Conservation (phyloP, 2,797 vertebrate species). For the Otolemur crassicaudatus region DNA sequence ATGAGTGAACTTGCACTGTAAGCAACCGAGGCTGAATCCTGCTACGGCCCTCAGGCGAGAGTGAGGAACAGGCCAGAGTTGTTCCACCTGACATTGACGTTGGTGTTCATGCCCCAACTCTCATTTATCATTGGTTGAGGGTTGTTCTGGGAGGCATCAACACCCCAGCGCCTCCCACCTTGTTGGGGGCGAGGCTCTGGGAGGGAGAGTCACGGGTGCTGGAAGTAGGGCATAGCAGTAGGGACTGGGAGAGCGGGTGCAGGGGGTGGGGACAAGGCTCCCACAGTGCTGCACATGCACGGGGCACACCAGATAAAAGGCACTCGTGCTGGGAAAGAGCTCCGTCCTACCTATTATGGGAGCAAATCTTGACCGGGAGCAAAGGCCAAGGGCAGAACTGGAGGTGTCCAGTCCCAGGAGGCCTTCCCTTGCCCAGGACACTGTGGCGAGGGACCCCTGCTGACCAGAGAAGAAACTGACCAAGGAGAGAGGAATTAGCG, state of each 20-base stretch:
- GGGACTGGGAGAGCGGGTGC: background rate
- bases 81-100: no score
- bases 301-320: background rate
- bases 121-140: background rate
- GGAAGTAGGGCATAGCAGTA: no score
- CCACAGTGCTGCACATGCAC: background rate
- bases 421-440: background rate
- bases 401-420: background rate
- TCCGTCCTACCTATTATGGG: background rate
- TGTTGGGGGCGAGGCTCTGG: accelerated
- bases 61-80: background rate
- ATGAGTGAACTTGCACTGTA: background rate
- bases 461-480: background rate
- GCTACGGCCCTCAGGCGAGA: background rate
- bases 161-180: background rate
- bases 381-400: background rate
- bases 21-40: background rate
- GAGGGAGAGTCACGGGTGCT: no score
- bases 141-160: background rate
- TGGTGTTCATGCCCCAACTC: background rate
- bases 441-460: background rate
- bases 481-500: background rate
- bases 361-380: no score
- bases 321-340: background rate
- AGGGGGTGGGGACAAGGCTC: background rate